A percentile compares a stretch with the other conserved stretches of the same genome.
Conservation (phyloP, 2,888 invertebrate genomes). For the Archaeoteleia sp. region DNA sequence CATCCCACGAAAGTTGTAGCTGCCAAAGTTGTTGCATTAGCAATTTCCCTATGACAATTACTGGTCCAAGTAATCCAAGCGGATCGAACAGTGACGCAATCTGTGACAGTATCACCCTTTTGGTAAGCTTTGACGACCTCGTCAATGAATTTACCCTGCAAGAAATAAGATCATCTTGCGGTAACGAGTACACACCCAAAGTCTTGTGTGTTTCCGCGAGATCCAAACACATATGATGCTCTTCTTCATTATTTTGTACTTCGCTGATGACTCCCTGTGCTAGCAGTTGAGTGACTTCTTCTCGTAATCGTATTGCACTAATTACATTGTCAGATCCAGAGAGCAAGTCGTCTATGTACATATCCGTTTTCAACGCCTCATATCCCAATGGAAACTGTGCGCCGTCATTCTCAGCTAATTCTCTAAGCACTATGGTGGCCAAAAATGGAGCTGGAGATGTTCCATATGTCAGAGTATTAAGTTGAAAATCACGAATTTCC, state of each 20-base stretch:
- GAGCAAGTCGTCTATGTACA: conserved; percentile 3
- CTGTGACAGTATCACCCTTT: too few relatives aligned
- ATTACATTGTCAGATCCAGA: not conserved
- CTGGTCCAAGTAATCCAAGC: conserved; percentile 2
- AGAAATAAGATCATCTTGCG: too few relatives aligned
- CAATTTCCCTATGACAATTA: conserved; percentile 8
- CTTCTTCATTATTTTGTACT: not conserved
- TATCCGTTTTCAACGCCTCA: not conserved
- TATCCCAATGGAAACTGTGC: not conserved
- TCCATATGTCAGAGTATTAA: conserved; percentile 4
- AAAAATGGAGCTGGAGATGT: conserved; percentile 1
- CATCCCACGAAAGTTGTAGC: too few relatives aligned
- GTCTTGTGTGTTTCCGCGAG: conserved; percentile 6
- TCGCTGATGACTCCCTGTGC: not conserved
- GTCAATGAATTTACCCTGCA: too few relatives aligned
- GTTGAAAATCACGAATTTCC: not conserved
- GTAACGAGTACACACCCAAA: conserved; percentile 2
- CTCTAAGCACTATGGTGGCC: not conserved
- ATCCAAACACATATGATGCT: not conserved
- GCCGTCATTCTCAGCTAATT: conserved; percentile 1
- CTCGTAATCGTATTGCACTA: not conserved
- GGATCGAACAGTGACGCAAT: not conserved
- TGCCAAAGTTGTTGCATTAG: too few relatives aligned
- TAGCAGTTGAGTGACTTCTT: not conserved
- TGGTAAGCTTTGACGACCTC: too few relatives aligned